A percentile compares a stretch with the other conserved stretches of the same genome.
Evolutionary conservation across 2,113 vertebrate species (phyloP).

Genomic region (Centrocercus urophasianus): DNA sequence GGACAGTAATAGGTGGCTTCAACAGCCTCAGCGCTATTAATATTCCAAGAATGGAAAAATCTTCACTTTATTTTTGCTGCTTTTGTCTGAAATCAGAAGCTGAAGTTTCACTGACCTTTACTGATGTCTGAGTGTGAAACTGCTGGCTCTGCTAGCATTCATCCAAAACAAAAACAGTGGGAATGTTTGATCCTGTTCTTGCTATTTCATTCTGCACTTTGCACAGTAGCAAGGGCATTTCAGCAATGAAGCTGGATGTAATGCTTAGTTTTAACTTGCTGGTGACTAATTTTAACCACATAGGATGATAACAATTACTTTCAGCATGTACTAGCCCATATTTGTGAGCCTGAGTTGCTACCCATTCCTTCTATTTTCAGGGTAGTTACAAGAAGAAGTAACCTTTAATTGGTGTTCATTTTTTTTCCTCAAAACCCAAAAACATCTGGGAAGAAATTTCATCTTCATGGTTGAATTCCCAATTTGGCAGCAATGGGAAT

Average conservation of each 20-base stretch:
- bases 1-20: neutral
- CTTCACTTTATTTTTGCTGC: neutral
- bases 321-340: conserved; percentile 26
- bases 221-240: neutral
- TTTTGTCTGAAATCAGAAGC: neutral
- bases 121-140: neutral
- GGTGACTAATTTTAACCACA: conserved; percentile 65
- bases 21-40: neutral
- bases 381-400: neutral
- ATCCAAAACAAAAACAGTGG: neutral
- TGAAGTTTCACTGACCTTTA: neutral
- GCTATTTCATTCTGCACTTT: neutral
- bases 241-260: neutral
- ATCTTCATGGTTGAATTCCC: neutral
- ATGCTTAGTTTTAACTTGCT: conserved; percentile 64
- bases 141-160: neutral
- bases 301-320: conserved; percentile 61
- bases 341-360: conserved; percentile 28
- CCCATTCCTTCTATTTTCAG: conserved; percentile 50
- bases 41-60: neutral
- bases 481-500: neutral
- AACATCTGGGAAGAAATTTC: neutral
- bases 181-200: neutral
- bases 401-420: neutral
- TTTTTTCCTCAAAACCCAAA: neutral